These are phyloP conservation scores for Parazoanthus atlanticus DNA, from an alignment of 92 coral and sea anemone species.

Conservation along the genomic window DNA sequence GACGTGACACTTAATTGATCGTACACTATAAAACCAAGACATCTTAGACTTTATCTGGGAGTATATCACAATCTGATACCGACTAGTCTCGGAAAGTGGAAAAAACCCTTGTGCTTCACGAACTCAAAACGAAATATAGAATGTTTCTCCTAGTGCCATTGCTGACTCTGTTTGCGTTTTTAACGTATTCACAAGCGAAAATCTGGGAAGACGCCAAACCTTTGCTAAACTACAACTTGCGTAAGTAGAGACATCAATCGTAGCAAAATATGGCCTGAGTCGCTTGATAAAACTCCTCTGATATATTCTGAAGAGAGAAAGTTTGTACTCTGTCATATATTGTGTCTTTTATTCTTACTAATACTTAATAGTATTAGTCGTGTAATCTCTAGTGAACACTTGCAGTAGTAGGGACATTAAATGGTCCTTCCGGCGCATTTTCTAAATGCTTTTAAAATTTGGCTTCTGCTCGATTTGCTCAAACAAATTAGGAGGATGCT, in stretches of 20 bases:
- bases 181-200: not conserved
- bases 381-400: too few species aligned
- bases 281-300: too few species aligned
- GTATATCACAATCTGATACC: not conserved
- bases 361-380: too few species aligned
- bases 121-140: too few species aligned
- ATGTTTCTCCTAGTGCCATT: not conserved
- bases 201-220: not conserved
- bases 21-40: not conserved
- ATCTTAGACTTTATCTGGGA: not conserved
- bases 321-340: too few species aligned
- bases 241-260: not conserved
- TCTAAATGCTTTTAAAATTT: too few species aligned
- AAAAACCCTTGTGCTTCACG: not conserved
- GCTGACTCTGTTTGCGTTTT: not conserved
- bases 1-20: not conserved
- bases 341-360: too few species aligned
- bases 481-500: too few species aligned
- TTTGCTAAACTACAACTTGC: not conserved
- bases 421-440: too few species aligned
- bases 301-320: too few species aligned
- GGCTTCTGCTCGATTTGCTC: too few species aligned
- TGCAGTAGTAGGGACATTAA: too few species aligned
- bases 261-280: not conserved
- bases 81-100: not conserved